Conservation (phyloP, 2,113 vertebrate genomes). For the Sylvietta virens region DNA sequence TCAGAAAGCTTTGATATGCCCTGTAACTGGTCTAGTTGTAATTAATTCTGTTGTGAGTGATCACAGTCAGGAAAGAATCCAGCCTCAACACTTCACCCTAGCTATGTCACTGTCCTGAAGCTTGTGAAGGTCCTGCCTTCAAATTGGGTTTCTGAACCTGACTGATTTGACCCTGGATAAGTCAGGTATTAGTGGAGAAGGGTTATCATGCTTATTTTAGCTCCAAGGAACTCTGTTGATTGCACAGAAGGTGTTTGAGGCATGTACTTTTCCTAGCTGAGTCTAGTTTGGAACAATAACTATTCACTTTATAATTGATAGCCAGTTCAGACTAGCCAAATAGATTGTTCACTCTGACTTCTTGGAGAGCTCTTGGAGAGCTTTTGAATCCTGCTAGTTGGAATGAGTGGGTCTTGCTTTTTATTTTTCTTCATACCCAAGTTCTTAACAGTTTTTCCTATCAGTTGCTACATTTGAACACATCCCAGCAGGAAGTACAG, state of each 20-base stretch:
- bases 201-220: background rate
- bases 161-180: background rate
- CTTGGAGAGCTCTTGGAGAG: background rate
- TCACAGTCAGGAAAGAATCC: background rate
- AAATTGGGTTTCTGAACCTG: background rate
- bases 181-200: background rate
- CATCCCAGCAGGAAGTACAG: background rate
- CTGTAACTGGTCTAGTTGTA: accelerated
- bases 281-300: background rate
- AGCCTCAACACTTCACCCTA: background rate
- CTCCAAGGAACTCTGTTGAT: background rate
- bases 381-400: background rate
- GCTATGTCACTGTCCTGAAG: background rate
- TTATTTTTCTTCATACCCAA: background rate
- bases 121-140: background rate
- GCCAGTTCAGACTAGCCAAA: background rate
- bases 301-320: background rate
- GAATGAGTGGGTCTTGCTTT: background rate
- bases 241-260: background rate
- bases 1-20: background rate
- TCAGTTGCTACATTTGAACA: background rate
- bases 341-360: background rate
- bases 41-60: background rate
- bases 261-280: background rate
- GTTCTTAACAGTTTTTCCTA: background rate